Conservation (phyloP, 2,113 vertebrate species). For the Steatornis caripensis region DNA sequence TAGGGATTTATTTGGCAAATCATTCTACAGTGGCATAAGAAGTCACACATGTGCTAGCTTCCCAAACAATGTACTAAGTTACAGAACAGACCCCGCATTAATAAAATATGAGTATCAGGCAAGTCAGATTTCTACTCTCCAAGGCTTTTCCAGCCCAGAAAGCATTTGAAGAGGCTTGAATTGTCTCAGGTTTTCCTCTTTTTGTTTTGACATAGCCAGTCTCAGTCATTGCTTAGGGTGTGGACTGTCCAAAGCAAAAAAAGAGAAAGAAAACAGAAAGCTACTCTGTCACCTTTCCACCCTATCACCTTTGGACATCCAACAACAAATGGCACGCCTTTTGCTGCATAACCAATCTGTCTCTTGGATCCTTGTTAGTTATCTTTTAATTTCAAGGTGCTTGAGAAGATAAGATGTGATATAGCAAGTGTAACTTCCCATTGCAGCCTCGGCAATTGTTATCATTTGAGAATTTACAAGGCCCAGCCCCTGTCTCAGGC, state of each 20-base stretch:
- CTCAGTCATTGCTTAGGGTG: neutral
- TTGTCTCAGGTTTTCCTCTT: neutral
- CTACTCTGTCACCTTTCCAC: neutral
- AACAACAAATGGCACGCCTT: neutral
- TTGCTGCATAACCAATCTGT: neutral
- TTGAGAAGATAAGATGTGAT: neutral
- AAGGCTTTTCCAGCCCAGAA: neutral
- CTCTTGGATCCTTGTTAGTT: neutral
- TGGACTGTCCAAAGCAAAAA: neutral
- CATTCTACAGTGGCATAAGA: neutral
- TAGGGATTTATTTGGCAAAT: neutral
- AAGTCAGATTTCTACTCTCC: neutral
- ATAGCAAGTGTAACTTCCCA: fast-evolving
- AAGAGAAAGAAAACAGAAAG: neutral
- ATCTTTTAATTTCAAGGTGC: neutral
- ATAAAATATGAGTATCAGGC: neutral
- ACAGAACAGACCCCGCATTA: neutral
- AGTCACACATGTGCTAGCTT: neutral
- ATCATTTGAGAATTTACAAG: neutral
- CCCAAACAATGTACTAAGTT: neutral
- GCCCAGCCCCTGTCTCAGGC: neutral
- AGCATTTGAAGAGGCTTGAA: neutral
- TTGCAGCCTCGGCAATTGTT: neutral
- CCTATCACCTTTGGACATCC: neutral
- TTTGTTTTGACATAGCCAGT: neutral